Evolutionary conservation across 1,140 invertebrate species (phyloP), one percentile per base, ranked within the genome.

Genomic region (Nasonia vitripennis): DNA sequence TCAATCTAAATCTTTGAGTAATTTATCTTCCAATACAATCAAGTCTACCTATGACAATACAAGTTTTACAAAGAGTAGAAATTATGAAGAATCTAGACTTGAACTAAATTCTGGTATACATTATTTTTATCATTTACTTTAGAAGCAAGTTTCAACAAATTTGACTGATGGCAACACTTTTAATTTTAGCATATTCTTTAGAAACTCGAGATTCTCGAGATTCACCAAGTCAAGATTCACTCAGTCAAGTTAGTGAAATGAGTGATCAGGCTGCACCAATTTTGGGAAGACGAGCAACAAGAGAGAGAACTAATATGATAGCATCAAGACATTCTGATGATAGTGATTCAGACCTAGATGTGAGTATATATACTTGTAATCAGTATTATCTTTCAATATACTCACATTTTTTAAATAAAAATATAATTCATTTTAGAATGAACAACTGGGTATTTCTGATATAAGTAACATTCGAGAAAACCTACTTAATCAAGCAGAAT

Each of bases 381-480:
- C 20, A 10, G 67, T 55, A 62, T 31, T 12, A 20, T 34, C 11
- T 41, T 34, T 34, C 5, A 17, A 9, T 85, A 83, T 31, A 55
- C 73, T 62, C 34, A 74, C 45, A 6, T 84, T 51, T 51, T 78
- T 71, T 79, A 1, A 77, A 48, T 77, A 20, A 14, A 83, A 37
- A 75, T 17, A 41, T 67, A 27, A 45, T 31, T 20, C 20, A 71
- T 82, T 85, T 85, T 75, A 95, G 96, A 96, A 93, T 86, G 95
- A 95, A 89, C 95, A 95, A 88, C 89, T 92, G n/a, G 94, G 95
- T 51, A 94, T 94, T 51, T 94, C 95, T 87, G 95, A 96, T 86
- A 92, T 96, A 88, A 95, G 95, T 1, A 96, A 96, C 87, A 95
- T 97, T 83, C 94, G 96, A 23, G 96, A 96, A 87, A 95, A 95